Evolutionary conservation across 2,888 invertebrate genomes (phyloP).

Genomic region (Acanthosoma haemorrhoidale): DNA sequence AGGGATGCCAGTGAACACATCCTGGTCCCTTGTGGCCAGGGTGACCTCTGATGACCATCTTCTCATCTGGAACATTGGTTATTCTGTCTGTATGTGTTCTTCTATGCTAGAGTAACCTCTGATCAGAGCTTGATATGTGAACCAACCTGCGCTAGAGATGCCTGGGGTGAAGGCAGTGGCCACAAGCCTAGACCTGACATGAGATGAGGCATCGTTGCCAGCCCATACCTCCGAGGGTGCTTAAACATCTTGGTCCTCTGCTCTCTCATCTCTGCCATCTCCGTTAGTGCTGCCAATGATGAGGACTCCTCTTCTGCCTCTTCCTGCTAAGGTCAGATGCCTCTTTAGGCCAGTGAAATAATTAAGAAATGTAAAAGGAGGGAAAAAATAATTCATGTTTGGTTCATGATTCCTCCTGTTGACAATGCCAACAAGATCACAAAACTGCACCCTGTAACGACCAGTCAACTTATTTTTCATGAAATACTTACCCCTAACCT

Average conservation of each 20-base stretch:
- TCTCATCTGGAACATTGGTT: not conserved
- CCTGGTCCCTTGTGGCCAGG: not conserved
- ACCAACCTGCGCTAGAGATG: slow-evolving; percentile 48
- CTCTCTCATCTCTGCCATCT: not conserved
- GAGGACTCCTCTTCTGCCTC: not conserved
- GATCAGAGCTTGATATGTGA: not conserved
- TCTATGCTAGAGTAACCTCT: no score
- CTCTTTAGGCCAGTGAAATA: no score
- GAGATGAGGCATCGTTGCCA: slow-evolving; percentile 50
- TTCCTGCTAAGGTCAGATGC: not conserved
- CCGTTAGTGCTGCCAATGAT: not conserved
- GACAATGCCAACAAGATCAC: no score
- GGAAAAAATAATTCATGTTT: no score
- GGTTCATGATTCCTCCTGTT: no score
- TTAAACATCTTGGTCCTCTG: not conserved
- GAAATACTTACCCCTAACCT: no score
- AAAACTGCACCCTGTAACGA: no score
- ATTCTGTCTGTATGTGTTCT: no score
- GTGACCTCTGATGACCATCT: not conserved
- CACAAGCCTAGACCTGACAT: slow-evolving; percentile 51
- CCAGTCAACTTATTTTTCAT: no score
- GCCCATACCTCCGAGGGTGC: slow-evolving; percentile 49
- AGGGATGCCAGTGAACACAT: not conserved
- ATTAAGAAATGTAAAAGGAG: no score
- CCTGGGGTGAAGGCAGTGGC: slow-evolving; percentile 49